Evolutionary conservation across 2,888 invertebrate species (phyloP).

Genomic region (Encarsia formosa): DNA sequence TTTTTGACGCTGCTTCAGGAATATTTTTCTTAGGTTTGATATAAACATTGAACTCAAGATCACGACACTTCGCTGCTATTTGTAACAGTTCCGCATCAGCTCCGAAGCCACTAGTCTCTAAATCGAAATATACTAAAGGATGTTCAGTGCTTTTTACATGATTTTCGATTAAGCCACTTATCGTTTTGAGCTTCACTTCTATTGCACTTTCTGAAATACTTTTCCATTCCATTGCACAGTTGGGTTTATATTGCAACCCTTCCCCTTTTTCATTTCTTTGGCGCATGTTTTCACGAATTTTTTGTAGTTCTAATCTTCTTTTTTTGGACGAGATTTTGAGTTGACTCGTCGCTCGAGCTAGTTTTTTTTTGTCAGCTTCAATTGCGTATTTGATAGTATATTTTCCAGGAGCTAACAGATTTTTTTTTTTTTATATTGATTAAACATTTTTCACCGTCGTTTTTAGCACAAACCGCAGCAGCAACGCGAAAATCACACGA

Average conservation of each 20-base stretch:
- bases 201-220: background rate
- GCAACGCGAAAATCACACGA: conserved; percentile 1
- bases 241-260: background rate
- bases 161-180: background rate
- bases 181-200: background rate
- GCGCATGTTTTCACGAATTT: no score
- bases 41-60: background rate
- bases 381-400: no score
- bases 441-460: conserved; percentile 1
- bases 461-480: conserved; percentile 1
- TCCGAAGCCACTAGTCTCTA: background rate
- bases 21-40: background rate
- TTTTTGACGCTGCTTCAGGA: background rate
- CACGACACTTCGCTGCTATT: background rate
- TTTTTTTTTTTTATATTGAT: no score
- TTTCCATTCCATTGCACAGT: background rate
- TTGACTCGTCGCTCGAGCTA: no score
- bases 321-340: no score
- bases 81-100: background rate
- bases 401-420: no score
- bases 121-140: background rate
- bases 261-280: background rate
- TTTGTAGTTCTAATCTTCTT: no score
- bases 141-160: no score
- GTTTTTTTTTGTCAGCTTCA: no score